Evolutionary conservation across 1,140 invertebrate genomes (phyloP), one percentile per base, ranked within the genome.

Genomic region (Drosophila pruinosa): DNA sequence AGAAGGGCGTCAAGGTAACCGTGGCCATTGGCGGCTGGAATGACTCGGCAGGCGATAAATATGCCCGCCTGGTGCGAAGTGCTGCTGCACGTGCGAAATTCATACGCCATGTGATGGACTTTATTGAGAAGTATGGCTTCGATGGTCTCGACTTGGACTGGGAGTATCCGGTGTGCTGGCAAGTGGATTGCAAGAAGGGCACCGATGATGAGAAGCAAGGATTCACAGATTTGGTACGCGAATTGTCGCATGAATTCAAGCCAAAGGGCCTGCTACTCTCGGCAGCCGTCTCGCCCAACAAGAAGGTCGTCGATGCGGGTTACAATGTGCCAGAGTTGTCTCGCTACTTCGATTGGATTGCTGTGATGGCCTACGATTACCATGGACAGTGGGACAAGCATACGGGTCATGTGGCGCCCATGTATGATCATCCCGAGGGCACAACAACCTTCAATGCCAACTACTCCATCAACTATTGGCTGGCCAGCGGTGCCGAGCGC

Each of bases 151-250:
- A 98, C 90, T 92, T 98, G 26, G 96, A 98, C 89, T 98, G 97
- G 97, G 96, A 97, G 78, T 98, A 97, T 92, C 97, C 97, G 0
- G 96, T 95, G 67, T 98, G 97, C 88, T 97, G 97, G 96, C 96
- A 97, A 92, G 96, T 96, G 76, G 94, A 96, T 65, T 96, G 95
- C 85, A 94, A 94, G 2, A 95, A 95, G 90, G 95, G 95, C 8
- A 94, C 94, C 6, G 91, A 92, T 7, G 94, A 94, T 2, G 97
- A 97, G 68, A 97, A 95, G 86, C 91, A 94, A 69, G 94, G 93
- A 36, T 98, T 97, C 82, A 94, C 94, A 0, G 91, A 93, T 8
- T 92, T 96, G 8, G 92, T 97, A 0, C 91, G 91, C 52, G 96
- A 97, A 91, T 79, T 98, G 0, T 94, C 94, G 5, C 92, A 93